Evolutionary conservation across 2,888 invertebrate species (phyloP).

Genomic region (Pyrochroa serraticornis): DNA sequence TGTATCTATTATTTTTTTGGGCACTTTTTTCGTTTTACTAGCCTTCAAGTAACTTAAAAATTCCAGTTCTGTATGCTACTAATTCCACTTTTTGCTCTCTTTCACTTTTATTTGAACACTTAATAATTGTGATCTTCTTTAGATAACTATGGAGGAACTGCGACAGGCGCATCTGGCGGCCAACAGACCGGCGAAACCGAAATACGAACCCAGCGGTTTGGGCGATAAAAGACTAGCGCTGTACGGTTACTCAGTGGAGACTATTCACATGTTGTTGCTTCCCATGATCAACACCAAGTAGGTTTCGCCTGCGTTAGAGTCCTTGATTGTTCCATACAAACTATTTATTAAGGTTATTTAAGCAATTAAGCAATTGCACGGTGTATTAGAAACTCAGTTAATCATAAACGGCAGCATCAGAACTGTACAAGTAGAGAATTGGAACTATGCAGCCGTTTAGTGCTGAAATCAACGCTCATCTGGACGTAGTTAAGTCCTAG

Average conservation of each 20-base stretch:
- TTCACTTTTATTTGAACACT: constrained; percentile 1
- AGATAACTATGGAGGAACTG: constrained; percentile 84
- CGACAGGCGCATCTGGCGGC: constrained; percentile 66
- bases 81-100: constrained; percentile 6
- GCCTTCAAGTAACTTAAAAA: background rate
- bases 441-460: too few species aligned
- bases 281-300: constrained; percentile 90
- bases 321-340: background rate
- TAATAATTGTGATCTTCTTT: constrained; percentile 8
- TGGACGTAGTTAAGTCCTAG: too few species aligned
- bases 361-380: too few species aligned
- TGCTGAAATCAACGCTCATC: too few species aligned
- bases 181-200: constrained; percentile 51
- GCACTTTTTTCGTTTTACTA: constrained; percentile 17
- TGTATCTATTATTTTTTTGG: constrained; percentile 28
- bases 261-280: constrained; percentile 88
- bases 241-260: constrained; percentile 94
- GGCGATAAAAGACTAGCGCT: constrained; percentile 85
- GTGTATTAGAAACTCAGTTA: too few species aligned
- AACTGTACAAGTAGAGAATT: too few species aligned
- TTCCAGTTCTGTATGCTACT: constrained; percentile 8
- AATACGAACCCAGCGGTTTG: constrained; percentile 63
- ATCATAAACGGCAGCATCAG: too few species aligned
- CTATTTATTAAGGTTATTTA: too few species aligned
- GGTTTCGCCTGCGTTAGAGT: constrained; percentile 25